Percentiles rank a stretch among this genome's conserved stretches.
Conservation (phyloP, 2,888 invertebrate species). For the Tiliacea citrago region DNA sequence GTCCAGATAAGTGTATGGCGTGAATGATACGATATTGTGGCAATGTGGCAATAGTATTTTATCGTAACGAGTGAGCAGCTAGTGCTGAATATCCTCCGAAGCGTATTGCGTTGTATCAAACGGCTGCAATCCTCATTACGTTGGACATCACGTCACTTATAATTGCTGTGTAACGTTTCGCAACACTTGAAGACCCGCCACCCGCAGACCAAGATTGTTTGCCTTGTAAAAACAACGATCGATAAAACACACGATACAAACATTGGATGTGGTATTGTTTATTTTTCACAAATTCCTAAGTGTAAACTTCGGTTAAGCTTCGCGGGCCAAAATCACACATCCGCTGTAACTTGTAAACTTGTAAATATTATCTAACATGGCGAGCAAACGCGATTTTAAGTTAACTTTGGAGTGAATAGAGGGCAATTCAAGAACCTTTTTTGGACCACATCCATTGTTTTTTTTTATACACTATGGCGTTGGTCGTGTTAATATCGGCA, state of each 20-base stretch:
- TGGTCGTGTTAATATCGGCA: slow-evolving; percentile 66
- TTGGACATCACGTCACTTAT: slow-evolving; percentile 76
- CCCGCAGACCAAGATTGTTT: slow-evolving; percentile 71
- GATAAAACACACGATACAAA: slow-evolving; percentile 53
- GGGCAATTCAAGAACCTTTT: slow-evolving; percentile 9
- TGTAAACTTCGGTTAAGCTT: slow-evolving; percentile 48
- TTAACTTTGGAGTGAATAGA: slow-evolving; percentile 18
- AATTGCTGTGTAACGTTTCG: slow-evolving; percentile 79
- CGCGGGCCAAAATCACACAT: slow-evolving; percentile 47
- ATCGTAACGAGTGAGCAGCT: slow-evolving; percentile 7
- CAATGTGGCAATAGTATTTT: slow-evolving; percentile 34
- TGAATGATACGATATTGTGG: slow-evolving; percentile 34
- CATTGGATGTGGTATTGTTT: slow-evolving; percentile 56
- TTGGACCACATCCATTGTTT: slow-evolving; percentile 50
- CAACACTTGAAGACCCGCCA: slow-evolving; percentile 72
- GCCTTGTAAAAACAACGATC: slow-evolving; percentile 64
- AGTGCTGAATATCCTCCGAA: slow-evolving; percentile 16
- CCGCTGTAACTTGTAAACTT: slow-evolving; percentile 55
- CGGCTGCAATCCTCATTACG: slow-evolving; percentile 71
- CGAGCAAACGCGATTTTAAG: slow-evolving; percentile 43
- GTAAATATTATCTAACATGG: slow-evolving; percentile 52
- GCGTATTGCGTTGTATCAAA: slow-evolving; percentile 47
- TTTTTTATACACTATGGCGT: slow-evolving; percentile 39
- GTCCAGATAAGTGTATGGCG: slow-evolving; percentile 51
- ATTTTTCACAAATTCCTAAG: slow-evolving; percentile 46